Evolutionary conservation across 92 coral and sea anemone genomes (phyloP).

Genomic region (Epizoanthus ramosus): DNA sequence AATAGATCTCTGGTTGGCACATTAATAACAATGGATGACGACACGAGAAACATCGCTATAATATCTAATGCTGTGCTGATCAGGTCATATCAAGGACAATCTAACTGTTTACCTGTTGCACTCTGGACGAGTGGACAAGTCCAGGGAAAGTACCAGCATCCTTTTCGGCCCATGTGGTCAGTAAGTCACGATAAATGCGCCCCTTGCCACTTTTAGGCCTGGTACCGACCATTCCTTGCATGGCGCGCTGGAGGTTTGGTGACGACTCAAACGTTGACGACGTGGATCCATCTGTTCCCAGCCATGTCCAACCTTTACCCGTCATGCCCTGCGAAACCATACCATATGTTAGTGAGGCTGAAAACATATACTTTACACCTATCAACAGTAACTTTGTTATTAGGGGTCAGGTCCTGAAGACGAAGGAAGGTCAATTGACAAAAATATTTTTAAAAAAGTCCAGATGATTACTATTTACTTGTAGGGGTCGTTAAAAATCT

Average conservation of each 20-base stretch:
- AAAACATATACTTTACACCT: too few relatives aligned
- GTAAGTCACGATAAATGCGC: conserved; percentile 70
- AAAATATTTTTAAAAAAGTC: neutral
- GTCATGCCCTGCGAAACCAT: conserved; percentile 84
- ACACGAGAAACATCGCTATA: too few relatives aligned
- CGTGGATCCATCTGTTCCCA: conserved; percentile 97
- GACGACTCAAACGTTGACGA: conserved; percentile 89
- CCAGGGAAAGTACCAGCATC: conserved; percentile 89
- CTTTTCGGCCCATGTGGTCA: conserved; percentile 88
- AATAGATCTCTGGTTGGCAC: too few relatives aligned
- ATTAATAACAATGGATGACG: too few relatives aligned
- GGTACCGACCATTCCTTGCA: conserved; percentile 99
- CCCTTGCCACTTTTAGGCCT: conserved; percentile 93
- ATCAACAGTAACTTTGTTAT: neutral
- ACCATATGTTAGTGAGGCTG: neutral
- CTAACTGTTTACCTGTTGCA: conserved; percentile 67
- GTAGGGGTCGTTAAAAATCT: too few relatives aligned
- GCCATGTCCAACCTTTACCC: conserved; percentile 99
- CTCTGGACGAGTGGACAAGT: conserved; percentile 84
- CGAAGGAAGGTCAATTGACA: neutral
- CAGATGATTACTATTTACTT: too few relatives aligned
- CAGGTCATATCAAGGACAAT: neutral
- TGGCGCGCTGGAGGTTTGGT: conserved; percentile 90
- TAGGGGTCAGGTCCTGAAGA: neutral
- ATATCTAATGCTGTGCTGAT: too few relatives aligned